Evolutionary conservation across 2,797 vertebrate species (phyloP).

Genomic region (Dryobates pubescens): DNA sequence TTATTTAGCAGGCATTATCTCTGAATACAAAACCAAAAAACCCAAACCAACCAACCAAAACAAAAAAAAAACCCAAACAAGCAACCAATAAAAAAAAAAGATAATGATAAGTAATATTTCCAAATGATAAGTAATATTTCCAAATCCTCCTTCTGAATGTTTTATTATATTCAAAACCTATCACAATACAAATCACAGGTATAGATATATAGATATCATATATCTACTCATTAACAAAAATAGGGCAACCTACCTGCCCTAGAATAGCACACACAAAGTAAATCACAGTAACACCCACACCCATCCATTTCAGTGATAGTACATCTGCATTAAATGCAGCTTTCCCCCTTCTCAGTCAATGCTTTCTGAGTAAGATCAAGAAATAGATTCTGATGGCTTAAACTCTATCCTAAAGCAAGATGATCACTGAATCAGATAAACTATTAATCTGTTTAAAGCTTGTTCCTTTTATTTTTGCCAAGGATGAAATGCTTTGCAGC

Average conservation of each 20-base stretch:
- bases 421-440: conserved; percentile 64
- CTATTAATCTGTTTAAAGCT: conserved; percentile 68
- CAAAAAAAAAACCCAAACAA: background rate
- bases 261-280: background rate
- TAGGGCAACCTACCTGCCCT: background rate
- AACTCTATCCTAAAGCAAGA: conserved; percentile 56
- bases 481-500: conserved; percentile 35
- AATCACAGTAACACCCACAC: background rate
- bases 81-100: background rate
- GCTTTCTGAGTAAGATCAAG: conserved; percentile 29
- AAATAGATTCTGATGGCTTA: conserved; percentile 33
- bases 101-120: background rate
- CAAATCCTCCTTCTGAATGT: background rate
- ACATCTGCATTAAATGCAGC: conserved; percentile 13
- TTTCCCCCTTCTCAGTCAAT: conserved; percentile 16
- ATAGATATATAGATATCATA: background rate
- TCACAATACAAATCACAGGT: background rate
- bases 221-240: background rate
- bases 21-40: background rate
- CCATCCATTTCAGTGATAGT: background rate
- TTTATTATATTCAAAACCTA: background rate
- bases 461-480: conserved; percentile 56
- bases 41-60: background rate
- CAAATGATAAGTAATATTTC: background rate
- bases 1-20: background rate